These are phyloP conservation scores for Entomyzon cyanotis DNA, from an alignment of 2,113 vertebrate genomes.

Conservation along the genomic window DNA sequence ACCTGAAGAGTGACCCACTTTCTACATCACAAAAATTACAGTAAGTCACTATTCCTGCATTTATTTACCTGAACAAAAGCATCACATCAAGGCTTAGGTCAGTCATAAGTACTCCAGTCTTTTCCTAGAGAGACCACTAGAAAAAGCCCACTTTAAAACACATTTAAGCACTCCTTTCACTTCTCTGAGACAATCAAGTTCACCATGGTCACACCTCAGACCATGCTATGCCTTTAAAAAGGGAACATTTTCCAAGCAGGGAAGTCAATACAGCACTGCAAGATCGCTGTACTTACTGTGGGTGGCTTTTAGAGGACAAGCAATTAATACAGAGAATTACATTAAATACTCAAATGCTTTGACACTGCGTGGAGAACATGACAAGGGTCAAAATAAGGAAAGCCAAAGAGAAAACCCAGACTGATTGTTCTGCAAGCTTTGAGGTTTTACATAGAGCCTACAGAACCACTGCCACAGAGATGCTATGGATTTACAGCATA, in stretches of 20 bases:
- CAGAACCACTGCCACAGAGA: slow-evolving; percentile 15
- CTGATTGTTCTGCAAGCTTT: not conserved
- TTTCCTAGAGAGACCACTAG: not conserved
- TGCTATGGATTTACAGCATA: not conserved
- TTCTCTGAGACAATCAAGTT: not conserved
- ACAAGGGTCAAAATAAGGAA: not conserved
- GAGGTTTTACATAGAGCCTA: not conserved
- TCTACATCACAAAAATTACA: not conserved
- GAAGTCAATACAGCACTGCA: slow-evolving; percentile 21
- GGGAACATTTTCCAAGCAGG: slow-evolving; percentile 1
- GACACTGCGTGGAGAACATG: not conserved
- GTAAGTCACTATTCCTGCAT: not conserved
- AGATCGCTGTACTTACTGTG: not conserved
- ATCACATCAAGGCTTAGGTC: not conserved
- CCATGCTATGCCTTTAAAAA: not conserved
- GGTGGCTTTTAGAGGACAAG: not conserved
- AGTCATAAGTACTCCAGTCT: not conserved
- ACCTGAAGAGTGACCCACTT: not conserved
- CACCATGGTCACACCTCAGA: not conserved
- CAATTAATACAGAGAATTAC: not conserved
- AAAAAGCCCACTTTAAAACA: not conserved
- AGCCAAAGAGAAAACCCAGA: not conserved
- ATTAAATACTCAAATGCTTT: not conserved
- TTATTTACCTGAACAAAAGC: not conserved
- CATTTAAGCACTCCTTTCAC: not conserved